Conservation (phyloP, 2,888 invertebrate genomes). For the Melangyna quadrimaculata region DNA sequence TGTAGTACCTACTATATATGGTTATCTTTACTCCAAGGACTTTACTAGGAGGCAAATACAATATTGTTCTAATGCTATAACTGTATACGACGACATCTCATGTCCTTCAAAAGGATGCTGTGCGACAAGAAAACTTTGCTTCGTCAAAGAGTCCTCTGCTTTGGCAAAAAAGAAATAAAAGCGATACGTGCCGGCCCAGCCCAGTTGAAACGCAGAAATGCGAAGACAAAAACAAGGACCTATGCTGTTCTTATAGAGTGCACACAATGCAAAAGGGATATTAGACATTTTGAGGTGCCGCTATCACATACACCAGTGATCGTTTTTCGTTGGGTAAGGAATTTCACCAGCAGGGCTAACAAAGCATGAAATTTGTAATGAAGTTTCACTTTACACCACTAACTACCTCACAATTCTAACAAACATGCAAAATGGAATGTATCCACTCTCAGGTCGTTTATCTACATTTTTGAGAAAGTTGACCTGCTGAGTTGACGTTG, state of each 20-base stretch:
- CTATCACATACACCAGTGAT: constrained; percentile 62
- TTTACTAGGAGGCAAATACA: constrained; percentile 33
- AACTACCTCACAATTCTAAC: too few relatives aligned
- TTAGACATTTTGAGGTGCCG: constrained; percentile 69
- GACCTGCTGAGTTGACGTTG: too few relatives aligned
- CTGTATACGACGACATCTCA: constrained; percentile 38
- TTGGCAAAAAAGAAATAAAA: background rate
- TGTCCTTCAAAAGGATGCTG: constrained; percentile 34
- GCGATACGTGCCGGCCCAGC: background rate
- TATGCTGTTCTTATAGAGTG: background rate
- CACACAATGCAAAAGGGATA: constrained; percentile 31
- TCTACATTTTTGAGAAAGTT: too few relatives aligned
- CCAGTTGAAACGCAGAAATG: constrained; percentile 16
- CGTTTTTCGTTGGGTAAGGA: background rate
- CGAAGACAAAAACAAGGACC: constrained; percentile 7
- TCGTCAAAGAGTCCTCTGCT: constrained; percentile 33
- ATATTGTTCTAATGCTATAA: background rate
- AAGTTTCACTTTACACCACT: too few relatives aligned
- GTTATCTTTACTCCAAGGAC: constrained; percentile 47
- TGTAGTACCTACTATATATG: background rate
- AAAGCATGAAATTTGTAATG: too few relatives aligned
- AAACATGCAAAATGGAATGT: too few relatives aligned
- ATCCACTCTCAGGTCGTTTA: too few relatives aligned
- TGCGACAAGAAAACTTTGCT: constrained; percentile 47
- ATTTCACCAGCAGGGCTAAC: constrained; percentile 8